Conservation (phyloP, 2,113 vertebrate species). For the Brachypteracias leptosomus region DNA sequence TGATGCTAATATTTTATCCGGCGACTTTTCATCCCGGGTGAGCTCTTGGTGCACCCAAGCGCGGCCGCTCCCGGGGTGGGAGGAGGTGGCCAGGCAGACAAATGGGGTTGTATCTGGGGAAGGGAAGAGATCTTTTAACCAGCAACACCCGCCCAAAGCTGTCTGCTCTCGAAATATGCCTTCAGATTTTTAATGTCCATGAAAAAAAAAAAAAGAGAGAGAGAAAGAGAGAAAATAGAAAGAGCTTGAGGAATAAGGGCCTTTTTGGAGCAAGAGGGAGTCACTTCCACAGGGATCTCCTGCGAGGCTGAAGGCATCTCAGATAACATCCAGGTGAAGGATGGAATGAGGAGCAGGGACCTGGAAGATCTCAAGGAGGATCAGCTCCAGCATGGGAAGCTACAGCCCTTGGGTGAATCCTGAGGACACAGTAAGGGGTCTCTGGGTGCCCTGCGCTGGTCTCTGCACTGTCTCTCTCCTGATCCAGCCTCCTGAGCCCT, state of each 20-base stretch:
- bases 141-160: slow-evolving; percentile 48
- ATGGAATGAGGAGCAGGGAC: background rate
- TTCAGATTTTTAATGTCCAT: slow-evolving; percentile 50
- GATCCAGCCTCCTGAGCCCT: background rate
- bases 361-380: background rate
- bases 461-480: background rate
- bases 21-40: background rate
- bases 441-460: too few relatives aligned
- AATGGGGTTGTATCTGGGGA: slow-evolving; percentile 47
- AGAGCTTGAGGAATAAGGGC: background rate
- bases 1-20: slow-evolving; percentile 26
- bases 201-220: background rate
- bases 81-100: slow-evolving; percentile 44
- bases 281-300: background rate
- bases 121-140: slow-evolving; percentile 59
- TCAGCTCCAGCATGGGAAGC: background rate
- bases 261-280: background rate
- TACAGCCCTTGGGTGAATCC: background rate
- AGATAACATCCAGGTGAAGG: background rate
- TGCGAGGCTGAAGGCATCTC: background rate
- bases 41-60: background rate
- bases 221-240: background rate
- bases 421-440: fast-evolving
- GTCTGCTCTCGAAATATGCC: slow-evolving; percentile 56
- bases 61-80: slow-evolving; percentile 4